Evolutionary conservation across 2,888 invertebrate genomes (phyloP), one percentile per base, ranked within the genome.

Genomic region (Hirtodrosophila alboralis): DNA sequence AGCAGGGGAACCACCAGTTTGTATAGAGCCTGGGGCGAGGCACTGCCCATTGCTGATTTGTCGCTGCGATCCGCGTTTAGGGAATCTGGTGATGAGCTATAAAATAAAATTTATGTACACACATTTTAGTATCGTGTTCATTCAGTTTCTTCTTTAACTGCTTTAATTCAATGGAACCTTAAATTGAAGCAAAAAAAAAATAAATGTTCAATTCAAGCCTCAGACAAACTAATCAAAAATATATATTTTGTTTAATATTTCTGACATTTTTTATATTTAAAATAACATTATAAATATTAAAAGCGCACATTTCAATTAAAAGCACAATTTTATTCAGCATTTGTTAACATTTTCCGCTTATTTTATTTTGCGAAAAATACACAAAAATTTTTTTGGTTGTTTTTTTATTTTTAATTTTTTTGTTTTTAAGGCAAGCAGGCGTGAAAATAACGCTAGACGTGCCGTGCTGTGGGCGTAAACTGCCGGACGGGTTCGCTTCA

Each of bases 1-100:
- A 99, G 92, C 73, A 98, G 92, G 6, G 98, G 98, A 56, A 98
- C 96, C 8, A 98, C 94, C 72, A 98, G 92, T 91, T 98, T 98
- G 91, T 98, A 98, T 23, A 99, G 92, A 18, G 96, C 95, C 26
- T 94, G 93, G 0, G 98, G 97, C 31, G 97, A 94, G 34, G 96
- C 95, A 66, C 93, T 94, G 30, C 93, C 91, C 72, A 91, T 87
- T 6, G 92, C 92, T 86, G 95, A 96, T 81, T 94, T 95, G 73
- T 96, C 96, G 84, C 93, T 93, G 74, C 96, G 93, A 91, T 97
- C 97, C 26, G 94, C 94, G 89, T 95, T 95, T 84, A 96, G 92
- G 89, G 96, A 97, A 90, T 97, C 97, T 53, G 97, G 97, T 14
- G 97, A 97, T 23, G 97, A 97, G 88, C 97, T 97, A 91, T 49